Conservation (phyloP, 2,888 invertebrate species). For the Leptinotarsa tumamoca region DNA sequence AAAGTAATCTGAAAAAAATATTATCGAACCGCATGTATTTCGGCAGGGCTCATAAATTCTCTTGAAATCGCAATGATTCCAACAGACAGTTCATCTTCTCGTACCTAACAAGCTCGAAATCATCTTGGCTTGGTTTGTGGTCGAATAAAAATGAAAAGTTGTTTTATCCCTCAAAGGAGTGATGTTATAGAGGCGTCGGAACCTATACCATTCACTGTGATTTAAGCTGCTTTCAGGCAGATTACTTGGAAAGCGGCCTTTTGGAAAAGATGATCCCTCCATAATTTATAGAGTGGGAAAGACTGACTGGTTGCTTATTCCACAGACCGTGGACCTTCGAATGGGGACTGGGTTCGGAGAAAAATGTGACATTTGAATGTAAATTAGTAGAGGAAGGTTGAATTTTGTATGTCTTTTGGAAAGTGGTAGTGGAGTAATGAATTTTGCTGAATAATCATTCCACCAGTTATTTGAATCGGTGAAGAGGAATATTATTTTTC, state of each 20-base stretch:
- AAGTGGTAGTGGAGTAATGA: no score
- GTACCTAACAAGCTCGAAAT: constrained; percentile 26
- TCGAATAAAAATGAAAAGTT: constrained; percentile 50
- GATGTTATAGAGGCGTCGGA: constrained; percentile 48
- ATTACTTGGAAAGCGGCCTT: constrained; percentile 54
- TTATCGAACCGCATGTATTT: not conserved
- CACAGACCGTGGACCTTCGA: not conserved
- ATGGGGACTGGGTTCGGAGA: not conserved
- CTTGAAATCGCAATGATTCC: not conserved
- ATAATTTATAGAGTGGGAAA: constrained; percentile 55
- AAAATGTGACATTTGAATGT: constrained; percentile 11
- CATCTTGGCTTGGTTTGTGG: constrained; percentile 26
- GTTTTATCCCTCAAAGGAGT: constrained; percentile 49
- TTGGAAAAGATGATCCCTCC: constrained; percentile 54
- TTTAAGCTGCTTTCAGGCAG: constrained; percentile 61
- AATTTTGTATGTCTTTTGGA: no score
- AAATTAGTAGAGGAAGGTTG: constrained; percentile 1
- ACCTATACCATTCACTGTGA: constrained; percentile 55
- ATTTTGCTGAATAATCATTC: no score
- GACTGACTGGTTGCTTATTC: constrained; percentile 43
- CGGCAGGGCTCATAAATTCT: not conserved
- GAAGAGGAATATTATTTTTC: no score
- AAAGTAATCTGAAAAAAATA: not conserved
- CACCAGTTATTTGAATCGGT: no score
- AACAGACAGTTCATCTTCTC: not conserved